Percentiles rank a stretch among this genome's conserved stretches.
Conservation (phyloP, 1,140 invertebrate species). For the Ostrea denselamellosa region DNA sequence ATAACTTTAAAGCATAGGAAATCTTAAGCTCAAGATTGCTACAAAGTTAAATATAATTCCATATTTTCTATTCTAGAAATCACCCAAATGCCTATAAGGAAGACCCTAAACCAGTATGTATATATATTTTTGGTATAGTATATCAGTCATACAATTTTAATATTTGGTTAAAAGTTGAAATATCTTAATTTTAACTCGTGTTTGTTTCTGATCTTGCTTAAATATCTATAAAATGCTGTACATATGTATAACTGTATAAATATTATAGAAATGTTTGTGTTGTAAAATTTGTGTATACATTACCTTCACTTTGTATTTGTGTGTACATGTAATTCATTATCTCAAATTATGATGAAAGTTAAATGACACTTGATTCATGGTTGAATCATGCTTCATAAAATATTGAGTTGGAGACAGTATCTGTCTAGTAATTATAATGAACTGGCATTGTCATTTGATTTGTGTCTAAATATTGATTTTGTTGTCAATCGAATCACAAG, state of each 20-base stretch:
- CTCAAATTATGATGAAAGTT: no score
- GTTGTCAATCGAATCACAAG: background rate
- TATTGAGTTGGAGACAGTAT: background rate
- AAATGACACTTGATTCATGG: background rate
- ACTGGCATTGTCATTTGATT: background rate
- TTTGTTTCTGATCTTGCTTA: background rate
- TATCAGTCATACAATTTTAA: constrained; percentile 40
- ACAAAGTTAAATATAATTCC: background rate
- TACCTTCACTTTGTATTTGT: constrained; percentile 23
- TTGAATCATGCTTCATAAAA: background rate
- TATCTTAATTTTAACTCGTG: background rate
- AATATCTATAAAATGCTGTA: background rate
- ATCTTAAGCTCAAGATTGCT: no score
- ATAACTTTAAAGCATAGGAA: no score
- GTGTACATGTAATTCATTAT: background rate
- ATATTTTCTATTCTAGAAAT: background rate
- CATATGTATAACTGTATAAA: background rate
- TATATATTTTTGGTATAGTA: constrained; percentile 57
- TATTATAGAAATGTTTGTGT: background rate
- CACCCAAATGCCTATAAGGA: constrained; percentile 66
- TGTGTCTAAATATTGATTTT: background rate
- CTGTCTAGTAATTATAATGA: background rate
- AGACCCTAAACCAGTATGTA: constrained; percentile 69
- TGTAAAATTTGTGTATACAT: background rate
- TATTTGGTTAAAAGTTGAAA: background rate